Conservation (phyloP, 2,888 invertebrate species). For the Pseudolycoriella hygida region DNA sequence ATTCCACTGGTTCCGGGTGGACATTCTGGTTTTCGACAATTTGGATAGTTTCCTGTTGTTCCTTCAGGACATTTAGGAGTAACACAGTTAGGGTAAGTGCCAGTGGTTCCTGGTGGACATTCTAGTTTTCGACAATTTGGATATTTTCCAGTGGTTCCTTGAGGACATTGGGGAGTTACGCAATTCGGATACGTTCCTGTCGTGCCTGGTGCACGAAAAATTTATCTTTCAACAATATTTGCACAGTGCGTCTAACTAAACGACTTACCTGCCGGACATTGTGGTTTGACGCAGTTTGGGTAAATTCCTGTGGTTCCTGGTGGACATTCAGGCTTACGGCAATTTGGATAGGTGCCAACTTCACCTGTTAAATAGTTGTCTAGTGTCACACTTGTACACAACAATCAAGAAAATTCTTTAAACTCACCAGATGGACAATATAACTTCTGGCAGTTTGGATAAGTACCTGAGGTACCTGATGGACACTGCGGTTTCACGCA, state of each 20-base stretch:
- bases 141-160: slow-evolving; percentile 1
- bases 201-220: too few relatives aligned
- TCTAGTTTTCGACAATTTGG: slow-evolving; percentile 3
- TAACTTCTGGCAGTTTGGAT: slow-evolving; percentile 2
- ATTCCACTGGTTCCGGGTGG: slow-evolving; percentile 1
- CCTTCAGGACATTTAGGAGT: slow-evolving; percentile 2
- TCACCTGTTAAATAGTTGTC: neutral
- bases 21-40: slow-evolving; percentile 4
- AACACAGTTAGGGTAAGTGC: neutral
- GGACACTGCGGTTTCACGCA: neutral
- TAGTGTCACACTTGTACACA: too few relatives aligned
- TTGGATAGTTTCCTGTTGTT: slow-evolving; percentile 1
- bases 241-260: too few relatives aligned
- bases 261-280: neutral
- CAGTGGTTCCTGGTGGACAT: slow-evolving; percentile 2
- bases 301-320: neutral
- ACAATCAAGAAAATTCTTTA: too few relatives aligned
- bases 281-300: neutral
- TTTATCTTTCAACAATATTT: too few relatives aligned
- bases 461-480: neutral
- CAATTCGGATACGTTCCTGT: neutral
- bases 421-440: neutral
- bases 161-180: neutral
- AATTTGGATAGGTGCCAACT: slow-evolving; percentile 1
- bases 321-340: slow-evolving; percentile 2